These are phyloP conservation scores for Pammene fasciana DNA, from an alignment of 2,888 invertebrate genomes.

Conservation along the genomic window DNA sequence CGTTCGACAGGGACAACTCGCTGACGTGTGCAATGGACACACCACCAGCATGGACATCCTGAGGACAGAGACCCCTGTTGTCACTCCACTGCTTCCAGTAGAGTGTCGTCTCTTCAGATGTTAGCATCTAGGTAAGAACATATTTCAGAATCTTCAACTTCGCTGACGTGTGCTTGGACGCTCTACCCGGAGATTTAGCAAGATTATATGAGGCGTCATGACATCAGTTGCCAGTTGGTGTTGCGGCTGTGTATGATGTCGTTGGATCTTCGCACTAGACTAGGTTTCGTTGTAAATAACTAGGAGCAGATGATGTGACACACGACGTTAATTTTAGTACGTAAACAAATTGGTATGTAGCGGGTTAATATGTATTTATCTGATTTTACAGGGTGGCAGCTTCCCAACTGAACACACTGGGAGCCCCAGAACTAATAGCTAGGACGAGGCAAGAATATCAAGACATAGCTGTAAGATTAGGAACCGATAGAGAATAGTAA, in stretches of 20 bases:
- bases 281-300: no score
- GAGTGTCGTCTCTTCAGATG: no score
- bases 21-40: conserved; percentile 99
- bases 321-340: no score
- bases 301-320: no score
- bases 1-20: conserved; percentile 97
- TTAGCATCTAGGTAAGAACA: conserved; percentile 4
- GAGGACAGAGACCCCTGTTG: conserved; percentile 99
- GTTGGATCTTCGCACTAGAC: no score
- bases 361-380: conserved; percentile 12
- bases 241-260: no score
- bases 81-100: conserved; percentile 97
- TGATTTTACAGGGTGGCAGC: conserved; percentile 92
- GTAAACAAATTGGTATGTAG: no score
- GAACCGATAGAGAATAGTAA: conserved; percentile 97
- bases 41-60: conserved; percentile 99
- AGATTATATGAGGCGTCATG: no score
- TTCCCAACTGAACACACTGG: conserved; percentile 97
- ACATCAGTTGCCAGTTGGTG: no score
- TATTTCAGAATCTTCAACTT: no score
- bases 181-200: no score
- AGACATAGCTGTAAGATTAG: conserved; percentile 96
- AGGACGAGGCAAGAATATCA: conserved; percentile 96
- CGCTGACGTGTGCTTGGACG: no score
- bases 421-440: conserved; percentile 97